phyloP scores from a whole-genome alignment of 23 tunicate species.

The Clavelina lepadiformis region DNA sequence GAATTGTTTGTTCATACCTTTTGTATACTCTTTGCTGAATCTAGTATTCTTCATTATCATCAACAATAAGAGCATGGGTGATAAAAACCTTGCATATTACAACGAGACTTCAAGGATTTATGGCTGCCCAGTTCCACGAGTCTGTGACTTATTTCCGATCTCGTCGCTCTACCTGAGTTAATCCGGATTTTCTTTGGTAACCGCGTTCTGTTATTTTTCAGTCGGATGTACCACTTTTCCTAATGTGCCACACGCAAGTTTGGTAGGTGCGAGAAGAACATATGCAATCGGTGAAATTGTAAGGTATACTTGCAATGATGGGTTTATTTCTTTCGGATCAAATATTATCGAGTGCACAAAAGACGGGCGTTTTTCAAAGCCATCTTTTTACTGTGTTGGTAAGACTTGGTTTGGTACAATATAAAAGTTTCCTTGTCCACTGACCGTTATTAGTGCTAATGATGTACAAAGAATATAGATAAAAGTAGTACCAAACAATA shows the following conservation, averaged over 20 bases:
- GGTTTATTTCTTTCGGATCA: conserved; percentile 2
- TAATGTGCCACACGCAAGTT: conserved; percentile 1
- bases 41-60: too few relatives aligned
- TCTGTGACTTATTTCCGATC: too few relatives aligned
- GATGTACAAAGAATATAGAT: too few relatives aligned
- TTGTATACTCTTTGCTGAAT: too few relatives aligned
- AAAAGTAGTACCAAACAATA: background rate
- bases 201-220: too few relatives aligned
- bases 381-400: conserved; percentile 12
- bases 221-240: conserved; percentile 18
- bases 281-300: conserved; percentile 14
- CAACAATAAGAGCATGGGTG: too few relatives aligned
- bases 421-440: background rate
- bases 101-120: too few relatives aligned
- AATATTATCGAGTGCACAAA: background rate
- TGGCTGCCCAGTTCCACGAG: too few relatives aligned
- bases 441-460: background rate
- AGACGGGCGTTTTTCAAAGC: conserved; percentile 4
- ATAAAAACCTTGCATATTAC: too few relatives aligned
- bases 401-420: background rate
- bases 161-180: too few relatives aligned
- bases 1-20: too few relatives aligned
- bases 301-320: conserved; percentile 13
- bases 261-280: conserved; percentile 2
- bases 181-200: too few relatives aligned